Conservation (phyloP, 2,888 invertebrate genomes). For the Eueremaeus valkanovi region DNA sequence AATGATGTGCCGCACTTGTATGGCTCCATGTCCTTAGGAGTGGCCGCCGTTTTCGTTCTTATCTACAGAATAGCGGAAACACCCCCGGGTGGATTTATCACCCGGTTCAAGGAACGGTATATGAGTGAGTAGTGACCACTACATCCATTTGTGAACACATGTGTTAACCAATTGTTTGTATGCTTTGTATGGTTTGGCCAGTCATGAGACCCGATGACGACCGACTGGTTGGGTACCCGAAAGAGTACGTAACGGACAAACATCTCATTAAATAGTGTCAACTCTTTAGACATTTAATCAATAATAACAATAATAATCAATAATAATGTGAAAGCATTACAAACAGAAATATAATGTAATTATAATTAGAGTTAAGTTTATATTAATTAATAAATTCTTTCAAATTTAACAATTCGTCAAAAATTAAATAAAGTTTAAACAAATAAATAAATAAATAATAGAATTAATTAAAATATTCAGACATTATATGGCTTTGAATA, state of each 20-base stretch:
- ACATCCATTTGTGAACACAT: neutral
- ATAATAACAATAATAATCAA: neutral
- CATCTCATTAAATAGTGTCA: slow-evolving; percentile 2
- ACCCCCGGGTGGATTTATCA: slow-evolving; percentile 11
- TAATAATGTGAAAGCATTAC: no score
- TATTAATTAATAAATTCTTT: no score
- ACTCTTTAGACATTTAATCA: neutral
- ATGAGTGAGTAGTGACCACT: neutral
- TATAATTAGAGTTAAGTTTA: no score
- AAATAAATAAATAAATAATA: no score
- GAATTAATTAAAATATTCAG: no score
- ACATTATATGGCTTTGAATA: no score
- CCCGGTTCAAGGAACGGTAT: slow-evolving; percentile 27
- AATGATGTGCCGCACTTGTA: neutral
- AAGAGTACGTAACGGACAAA: slow-evolving; percentile 35
- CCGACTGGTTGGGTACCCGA: slow-evolving; percentile 22
- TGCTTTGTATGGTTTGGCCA: neutral
- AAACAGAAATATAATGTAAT: no score
- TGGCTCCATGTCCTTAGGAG: neutral
- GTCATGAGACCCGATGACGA: slow-evolving; percentile 38
- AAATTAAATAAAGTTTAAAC: no score
- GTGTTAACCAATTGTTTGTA: neutral
- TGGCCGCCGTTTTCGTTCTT: neutral
- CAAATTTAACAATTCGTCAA: no score
- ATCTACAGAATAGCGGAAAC: neutral